Conservation (phyloP, 2,113 vertebrate species). For the Neodon shergylaensis region DNA sequence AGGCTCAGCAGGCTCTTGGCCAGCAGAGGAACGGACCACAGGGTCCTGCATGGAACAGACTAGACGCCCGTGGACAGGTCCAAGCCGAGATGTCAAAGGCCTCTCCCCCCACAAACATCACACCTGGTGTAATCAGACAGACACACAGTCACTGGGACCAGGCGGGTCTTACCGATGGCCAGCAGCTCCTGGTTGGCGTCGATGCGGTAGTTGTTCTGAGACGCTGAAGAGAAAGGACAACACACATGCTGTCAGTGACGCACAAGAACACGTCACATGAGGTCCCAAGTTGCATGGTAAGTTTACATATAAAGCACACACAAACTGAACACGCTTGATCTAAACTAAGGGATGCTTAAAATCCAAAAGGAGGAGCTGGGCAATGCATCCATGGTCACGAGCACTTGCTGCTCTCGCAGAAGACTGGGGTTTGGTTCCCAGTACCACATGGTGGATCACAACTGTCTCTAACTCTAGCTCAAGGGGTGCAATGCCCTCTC, state of each 20-base stretch:
- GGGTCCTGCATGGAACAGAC: accelerated
- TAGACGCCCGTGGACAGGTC: accelerated
- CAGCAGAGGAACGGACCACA: neutral
- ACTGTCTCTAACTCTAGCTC: neutral
- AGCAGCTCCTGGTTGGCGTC: slow-evolving; percentile 95
- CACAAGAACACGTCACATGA: accelerated
- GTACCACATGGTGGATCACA: neutral
- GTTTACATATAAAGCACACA: accelerated
- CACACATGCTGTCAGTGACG: accelerated
- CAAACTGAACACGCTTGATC: accelerated
- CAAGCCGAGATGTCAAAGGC: accelerated
- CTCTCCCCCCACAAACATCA: accelerated
- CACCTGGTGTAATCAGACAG: accelerated
- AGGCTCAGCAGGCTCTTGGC: neutral
- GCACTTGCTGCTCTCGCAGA: neutral
- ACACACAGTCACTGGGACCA: no score
- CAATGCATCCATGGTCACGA: neutral
- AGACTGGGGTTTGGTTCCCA: neutral
- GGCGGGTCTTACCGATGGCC: slow-evolving; percentile 90
- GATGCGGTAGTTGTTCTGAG: slow-evolving; percentile 92
- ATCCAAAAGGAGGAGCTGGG: neutral
- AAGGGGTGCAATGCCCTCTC: neutral
- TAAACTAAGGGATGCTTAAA: neutral
- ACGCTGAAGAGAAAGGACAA: slow-evolving; percentile 84
- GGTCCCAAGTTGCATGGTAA: neutral